phyloP scores from a whole-genome alignment of 2,888 invertebrate genomes.

The Acleris laterana region DNA sequence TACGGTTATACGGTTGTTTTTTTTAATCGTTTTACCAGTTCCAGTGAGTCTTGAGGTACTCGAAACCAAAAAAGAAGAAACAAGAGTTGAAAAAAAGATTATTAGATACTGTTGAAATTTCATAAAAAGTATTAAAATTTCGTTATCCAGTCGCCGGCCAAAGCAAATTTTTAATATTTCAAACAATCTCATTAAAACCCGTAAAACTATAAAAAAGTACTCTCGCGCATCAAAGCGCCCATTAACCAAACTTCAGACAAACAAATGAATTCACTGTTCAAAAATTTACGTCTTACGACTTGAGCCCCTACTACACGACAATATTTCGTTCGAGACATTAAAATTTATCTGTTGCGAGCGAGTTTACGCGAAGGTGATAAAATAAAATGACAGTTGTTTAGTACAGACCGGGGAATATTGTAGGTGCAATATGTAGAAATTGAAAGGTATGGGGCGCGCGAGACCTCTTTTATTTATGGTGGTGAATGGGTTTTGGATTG shows the following conservation, averaged over 20 bases:
- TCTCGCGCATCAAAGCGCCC: constrained; percentile 2
- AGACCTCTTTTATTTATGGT: constrained; percentile 80
- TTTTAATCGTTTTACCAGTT: no score
- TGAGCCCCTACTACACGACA: constrained; percentile 59
- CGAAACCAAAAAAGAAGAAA: no score
- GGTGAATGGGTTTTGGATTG: constrained; percentile 80
- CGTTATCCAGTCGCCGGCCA: not conserved
- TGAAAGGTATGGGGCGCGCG: constrained; percentile 81
- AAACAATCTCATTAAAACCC: not conserved
- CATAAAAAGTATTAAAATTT: not conserved
- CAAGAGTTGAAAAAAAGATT: no score
- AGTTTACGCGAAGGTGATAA: constrained; percentile 81
- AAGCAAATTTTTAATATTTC: not conserved
- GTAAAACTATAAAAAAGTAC: constrained; percentile 18
- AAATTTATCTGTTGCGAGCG: constrained; percentile 79
- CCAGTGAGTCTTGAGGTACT: no score
- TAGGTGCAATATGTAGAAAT: constrained; percentile 70
- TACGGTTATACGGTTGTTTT: no score
- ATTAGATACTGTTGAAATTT: no score
- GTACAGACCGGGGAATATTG: constrained; percentile 77
- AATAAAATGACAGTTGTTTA: constrained; percentile 85
- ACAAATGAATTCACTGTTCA: constrained; percentile 35
- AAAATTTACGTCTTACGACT: constrained; percentile 31
- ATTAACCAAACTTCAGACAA: constrained; percentile 20
- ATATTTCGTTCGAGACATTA: constrained; percentile 78